A percentile compares a stretch with the other conserved stretches of the same genome.
These are phyloP conservation scores for Zootermopsis nevadensis DNA, from an alignment of 2,888 invertebrate species.

Conservation along the genomic window DNA sequence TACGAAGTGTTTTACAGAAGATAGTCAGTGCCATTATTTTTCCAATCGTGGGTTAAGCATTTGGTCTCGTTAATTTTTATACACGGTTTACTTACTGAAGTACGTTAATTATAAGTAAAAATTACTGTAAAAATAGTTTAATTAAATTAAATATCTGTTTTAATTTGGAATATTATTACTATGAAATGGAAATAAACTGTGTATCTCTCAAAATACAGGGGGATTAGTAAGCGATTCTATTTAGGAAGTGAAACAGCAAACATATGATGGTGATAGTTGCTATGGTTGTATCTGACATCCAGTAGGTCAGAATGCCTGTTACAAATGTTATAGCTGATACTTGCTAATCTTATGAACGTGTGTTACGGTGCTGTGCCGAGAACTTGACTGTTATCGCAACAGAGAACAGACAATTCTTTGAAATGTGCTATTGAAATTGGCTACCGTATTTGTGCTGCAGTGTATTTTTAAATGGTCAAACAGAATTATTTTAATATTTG, in stretches of 20 bases:
- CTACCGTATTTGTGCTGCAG: background rate
- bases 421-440: background rate
- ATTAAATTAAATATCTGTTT: background rate
- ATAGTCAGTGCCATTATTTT: constrained; percentile 21
- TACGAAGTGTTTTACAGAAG: background rate
- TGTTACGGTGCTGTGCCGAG: background rate
- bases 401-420: background rate
- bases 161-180: background rate
- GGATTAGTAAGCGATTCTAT: background rate
- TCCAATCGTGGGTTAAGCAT: background rate
- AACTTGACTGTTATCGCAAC: background rate
- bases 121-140: background rate
- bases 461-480: background rate
- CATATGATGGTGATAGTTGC: background rate
- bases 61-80: constrained; percentile 20
- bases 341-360: background rate
- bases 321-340: background rate
- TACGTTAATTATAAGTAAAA: background rate
- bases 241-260: background rate
- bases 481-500: no score
- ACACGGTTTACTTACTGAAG: constrained; percentile 15
- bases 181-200: constrained; percentile 7
- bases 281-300: background rate
- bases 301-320: background rate
- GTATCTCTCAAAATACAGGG: background rate